Conservation (phyloP, 2,888 invertebrate species). For the Diarsia brunnea region DNA sequence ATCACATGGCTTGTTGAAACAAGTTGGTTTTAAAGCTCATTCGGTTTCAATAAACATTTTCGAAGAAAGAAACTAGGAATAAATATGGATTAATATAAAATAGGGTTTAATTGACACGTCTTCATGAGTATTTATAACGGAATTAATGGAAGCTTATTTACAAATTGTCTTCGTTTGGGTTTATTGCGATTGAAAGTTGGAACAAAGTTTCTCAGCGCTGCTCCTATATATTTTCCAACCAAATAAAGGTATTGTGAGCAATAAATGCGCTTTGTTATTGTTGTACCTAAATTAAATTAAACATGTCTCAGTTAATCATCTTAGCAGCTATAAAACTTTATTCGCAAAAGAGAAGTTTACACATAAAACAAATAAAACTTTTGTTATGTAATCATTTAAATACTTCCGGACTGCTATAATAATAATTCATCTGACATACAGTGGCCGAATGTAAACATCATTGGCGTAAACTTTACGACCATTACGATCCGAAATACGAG, state of each 20-base stretch:
- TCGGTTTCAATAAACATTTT: not conserved
- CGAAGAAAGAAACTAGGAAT: too few species aligned
- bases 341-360: not conserved
- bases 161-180: not conserved
- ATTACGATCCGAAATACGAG: not conserved
- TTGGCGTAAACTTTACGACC: constrained; percentile 33
- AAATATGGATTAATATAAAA: not conserved
- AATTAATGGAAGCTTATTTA: not conserved
- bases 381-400: not conserved
- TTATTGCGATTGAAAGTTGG: not conserved
- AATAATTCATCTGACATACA: constrained; percentile 11
- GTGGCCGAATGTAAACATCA: constrained; percentile 16
- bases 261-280: not conserved
- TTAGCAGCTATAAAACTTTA: not conserved
- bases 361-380: constrained; percentile 5
- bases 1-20: not conserved
- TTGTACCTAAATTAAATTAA: not conserved
- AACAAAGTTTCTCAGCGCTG: not conserved
- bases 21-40: not conserved
- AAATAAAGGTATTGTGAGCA: not conserved
- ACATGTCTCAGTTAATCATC: not conserved
- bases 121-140: not conserved
- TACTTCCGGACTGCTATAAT: not conserved
- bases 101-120: not conserved
- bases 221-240: not conserved